A percentile compares a stretch with the other conserved stretches of the same genome.
phyloP scores from a whole-genome alignment of 2,797 vertebrate genomes.

The Arrhamphus sclerolepis region DNA sequence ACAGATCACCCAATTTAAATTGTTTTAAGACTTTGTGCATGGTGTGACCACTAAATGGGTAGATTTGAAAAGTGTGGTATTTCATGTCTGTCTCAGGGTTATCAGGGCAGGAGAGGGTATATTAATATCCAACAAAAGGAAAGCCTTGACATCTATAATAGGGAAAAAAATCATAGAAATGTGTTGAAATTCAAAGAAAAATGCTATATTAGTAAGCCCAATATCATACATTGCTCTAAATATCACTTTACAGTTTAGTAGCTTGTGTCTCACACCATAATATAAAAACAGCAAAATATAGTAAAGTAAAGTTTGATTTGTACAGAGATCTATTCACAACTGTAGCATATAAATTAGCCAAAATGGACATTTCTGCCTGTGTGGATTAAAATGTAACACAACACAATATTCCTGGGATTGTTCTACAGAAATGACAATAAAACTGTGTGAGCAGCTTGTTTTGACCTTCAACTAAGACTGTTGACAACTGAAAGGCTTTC shows the following conservation, averaged over 20 bases:
- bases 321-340: not conserved
- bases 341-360: no score
- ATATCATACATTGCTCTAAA: not conserved
- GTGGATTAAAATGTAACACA: no score
- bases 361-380: no score
- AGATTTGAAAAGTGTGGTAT: not conserved
- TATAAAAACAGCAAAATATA: not conserved
- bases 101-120: not conserved
- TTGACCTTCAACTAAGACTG: constrained; percentile 21
- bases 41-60: not conserved
- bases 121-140: not conserved
- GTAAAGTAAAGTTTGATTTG: not conserved
- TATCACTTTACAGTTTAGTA: not conserved
- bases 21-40: not conserved
- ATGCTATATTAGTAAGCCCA: no score
- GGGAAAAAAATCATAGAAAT: not conserved
- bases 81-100: not conserved
- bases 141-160: no score
- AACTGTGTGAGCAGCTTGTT: constrained; percentile 26
- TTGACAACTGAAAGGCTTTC: constrained; percentile 34
- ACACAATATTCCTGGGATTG: constrained; percentile 6
- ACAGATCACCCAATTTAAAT: not conserved
- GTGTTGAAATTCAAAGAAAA: no score
- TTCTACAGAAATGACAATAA: constrained; percentile 14
- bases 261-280: not conserved